These are phyloP conservation scores for Drosophila sechellia DNA, from an alignment of 1,140 invertebrate species.

Conservation along the genomic window DNA sequence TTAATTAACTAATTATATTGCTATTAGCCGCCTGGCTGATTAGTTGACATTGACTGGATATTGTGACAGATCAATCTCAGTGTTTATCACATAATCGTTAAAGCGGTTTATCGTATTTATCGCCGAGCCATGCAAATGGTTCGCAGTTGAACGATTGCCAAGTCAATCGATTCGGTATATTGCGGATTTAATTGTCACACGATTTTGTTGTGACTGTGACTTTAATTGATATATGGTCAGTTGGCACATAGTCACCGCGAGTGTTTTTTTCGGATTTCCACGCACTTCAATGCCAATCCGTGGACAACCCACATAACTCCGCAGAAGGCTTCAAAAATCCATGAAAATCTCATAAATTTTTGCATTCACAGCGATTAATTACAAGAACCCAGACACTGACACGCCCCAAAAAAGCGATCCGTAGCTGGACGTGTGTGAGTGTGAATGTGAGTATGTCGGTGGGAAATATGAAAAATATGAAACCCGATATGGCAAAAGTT, in stretches of 20 bases:
- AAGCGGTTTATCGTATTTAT: constrained; percentile 70
- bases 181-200: constrained; percentile 70
- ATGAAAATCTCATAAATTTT: constrained; percentile 77
- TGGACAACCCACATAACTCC: constrained; percentile 61
- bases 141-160: constrained; percentile 66
- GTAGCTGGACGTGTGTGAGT: neutral
- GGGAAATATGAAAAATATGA: constrained; percentile 61
- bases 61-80: constrained; percentile 58
- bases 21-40: constrained; percentile 29
- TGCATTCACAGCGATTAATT: constrained; percentile 75
- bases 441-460: constrained; percentile 12
- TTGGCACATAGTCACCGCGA: constrained; percentile 48
- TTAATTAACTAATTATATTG: constrained; percentile 31
- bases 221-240: constrained; percentile 74
- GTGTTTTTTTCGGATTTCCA: constrained; percentile 42
- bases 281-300: constrained; percentile 69
- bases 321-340: constrained; percentile 61
- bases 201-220: constrained; percentile 75
- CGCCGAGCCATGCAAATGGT: constrained; percentile 70
- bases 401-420: constrained; percentile 59
- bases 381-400: constrained; percentile 54
- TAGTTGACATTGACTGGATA: constrained; percentile 51
- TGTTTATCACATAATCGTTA: constrained; percentile 56
- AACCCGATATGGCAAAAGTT: constrained; percentile 39
- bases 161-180: constrained; percentile 51